phyloP scores from a whole-genome alignment of 2,888 invertebrate genomes.

The Gerosis bhagava region DNA sequence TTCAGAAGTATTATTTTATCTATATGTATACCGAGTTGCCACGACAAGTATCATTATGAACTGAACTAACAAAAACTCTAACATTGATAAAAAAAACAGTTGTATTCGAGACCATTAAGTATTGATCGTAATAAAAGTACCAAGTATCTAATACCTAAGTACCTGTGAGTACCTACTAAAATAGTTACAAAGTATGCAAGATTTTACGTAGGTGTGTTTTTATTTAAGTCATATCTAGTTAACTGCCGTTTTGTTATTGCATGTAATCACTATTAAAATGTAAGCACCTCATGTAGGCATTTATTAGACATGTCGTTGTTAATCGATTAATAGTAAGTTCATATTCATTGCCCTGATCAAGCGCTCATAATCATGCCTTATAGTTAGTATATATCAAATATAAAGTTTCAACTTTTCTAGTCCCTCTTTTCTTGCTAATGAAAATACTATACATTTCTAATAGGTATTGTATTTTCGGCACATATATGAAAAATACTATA shows the following conservation, averaged over 20 bases:
- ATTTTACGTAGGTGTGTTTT: constrained; percentile 17
- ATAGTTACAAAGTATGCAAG: constrained; percentile 22
- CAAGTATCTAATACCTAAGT: constrained; percentile 23
- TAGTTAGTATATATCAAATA: constrained; percentile 41
- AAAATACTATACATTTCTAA: too few relatives aligned
- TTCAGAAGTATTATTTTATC: constrained; percentile 3
- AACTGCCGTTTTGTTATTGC: constrained; percentile 8
- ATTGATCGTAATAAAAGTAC: constrained; percentile 33
- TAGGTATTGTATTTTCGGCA: too few relatives aligned
- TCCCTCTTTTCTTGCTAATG: too few relatives aligned
- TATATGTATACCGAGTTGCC: constrained; percentile 17
- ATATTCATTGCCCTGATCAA: too few relatives aligned
- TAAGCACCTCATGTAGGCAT: background rate
- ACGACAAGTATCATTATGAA: constrained; percentile 37
- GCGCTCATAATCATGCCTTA: constrained; percentile 1
- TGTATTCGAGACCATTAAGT: constrained; percentile 28
- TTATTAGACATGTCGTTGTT: background rate
- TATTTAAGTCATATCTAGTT: background rate
- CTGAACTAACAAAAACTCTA: constrained; percentile 46
- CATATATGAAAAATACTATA: too few relatives aligned
- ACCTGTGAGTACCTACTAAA: constrained; percentile 11
- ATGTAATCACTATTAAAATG: constrained; percentile 7
- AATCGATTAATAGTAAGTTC: too few relatives aligned
- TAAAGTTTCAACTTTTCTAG: too few relatives aligned
- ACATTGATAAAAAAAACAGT: constrained; percentile 39